Base-by-base conservation (phyloP, 2,113 vertebrate genomes). In the Aphyosemion australe region DNA sequence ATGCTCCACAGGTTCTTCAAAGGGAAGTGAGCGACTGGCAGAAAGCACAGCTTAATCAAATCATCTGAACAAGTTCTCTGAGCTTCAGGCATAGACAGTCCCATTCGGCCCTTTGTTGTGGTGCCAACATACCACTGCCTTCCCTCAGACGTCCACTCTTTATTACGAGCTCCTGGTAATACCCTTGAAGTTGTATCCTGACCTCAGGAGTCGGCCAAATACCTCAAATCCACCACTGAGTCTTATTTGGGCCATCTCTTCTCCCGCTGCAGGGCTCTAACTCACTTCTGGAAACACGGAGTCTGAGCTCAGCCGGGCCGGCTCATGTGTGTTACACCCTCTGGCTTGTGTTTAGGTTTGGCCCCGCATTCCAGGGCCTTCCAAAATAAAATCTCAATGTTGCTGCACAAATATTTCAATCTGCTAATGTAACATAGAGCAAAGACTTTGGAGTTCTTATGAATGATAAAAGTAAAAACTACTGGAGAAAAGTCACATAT, bases 281-380 rank as follows among this genome's bases (percentile, higher is more conserved):
- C 84, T 83, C 74, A 79, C 80, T 88, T 86, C 85, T 81, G 78
- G 90, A 90, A 92, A 92, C 89, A 90, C 5, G 55, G 70, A 72
- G 85, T 82, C 80, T 69, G 81, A 76, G 85, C 85, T 84, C n/a
- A n/a, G n/a, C n/a, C n/a, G n/a, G n/a, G n/a, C n/a, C n/a, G n/a
- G n/a, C n/a, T n/a, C n/a, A n/a, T n/a, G n/a, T n/a, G n/a, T n/a
- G n/a, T n/a, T n/a, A n/a, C n/a, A n/a, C n/a, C n/a, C n/a, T n/a
- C n/a, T n/a, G n/a, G n/a, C n/a, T n/a, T n/a, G n/a, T n/a, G n/a
- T n/a, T n/a, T n/a, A n/a, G n/a, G n/a, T n/a, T n/a, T n/a, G n/a
- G n/a, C n/a, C n/a, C n/a, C n/a, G n/a, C n/a, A n/a, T n/a, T n/a
- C n/a, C n/a, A n/a, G n/a, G n/a, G n/a, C n/a, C n/a, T n/a, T n/a